Conservation (phyloP, 2,888 invertebrate species). For the Heliconius sara region DNA sequence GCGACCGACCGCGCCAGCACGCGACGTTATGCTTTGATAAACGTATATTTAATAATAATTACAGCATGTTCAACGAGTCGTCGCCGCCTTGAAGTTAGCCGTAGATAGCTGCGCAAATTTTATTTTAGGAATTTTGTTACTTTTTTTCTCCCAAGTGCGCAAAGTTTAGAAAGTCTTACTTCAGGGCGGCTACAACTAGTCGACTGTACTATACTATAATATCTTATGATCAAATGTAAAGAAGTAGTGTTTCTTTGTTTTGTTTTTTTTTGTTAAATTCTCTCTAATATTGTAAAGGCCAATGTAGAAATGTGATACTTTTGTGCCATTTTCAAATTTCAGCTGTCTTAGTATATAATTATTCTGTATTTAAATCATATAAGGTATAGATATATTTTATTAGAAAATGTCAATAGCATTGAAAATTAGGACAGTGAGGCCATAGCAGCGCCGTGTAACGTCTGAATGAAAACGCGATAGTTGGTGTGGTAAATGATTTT, state of each 20-base stretch:
- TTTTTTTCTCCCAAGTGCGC: too few species aligned
- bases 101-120: too few species aligned
- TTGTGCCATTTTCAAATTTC: slow-evolving; percentile 28
- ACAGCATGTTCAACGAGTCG: neutral
- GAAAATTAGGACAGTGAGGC: neutral
- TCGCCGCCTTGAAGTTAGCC: neutral
- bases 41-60: slow-evolving; percentile 5
- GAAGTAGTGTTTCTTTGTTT: neutral
- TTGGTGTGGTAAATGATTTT: too few species aligned
- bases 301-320: slow-evolving; percentile 21
- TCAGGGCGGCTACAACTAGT: neutral
- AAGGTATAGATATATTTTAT: neutral
- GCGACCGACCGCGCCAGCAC: slow-evolving; percentile 60
- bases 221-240: slow-evolving; percentile 17
- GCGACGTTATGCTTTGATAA: slow-evolving; percentile 74
- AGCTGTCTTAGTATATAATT: neutral
- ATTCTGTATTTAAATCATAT: neutral
- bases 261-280: neutral
- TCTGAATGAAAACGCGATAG: too few species aligned
- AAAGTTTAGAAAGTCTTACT: neutral
- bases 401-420: neutral
- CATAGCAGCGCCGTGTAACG: neutral
- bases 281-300: neutral
- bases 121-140: too few species aligned
- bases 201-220: neutral